phyloP scores from a whole-genome alignment of 2,797 vertebrate genomes.

The Diplodus puntazzo region DNA sequence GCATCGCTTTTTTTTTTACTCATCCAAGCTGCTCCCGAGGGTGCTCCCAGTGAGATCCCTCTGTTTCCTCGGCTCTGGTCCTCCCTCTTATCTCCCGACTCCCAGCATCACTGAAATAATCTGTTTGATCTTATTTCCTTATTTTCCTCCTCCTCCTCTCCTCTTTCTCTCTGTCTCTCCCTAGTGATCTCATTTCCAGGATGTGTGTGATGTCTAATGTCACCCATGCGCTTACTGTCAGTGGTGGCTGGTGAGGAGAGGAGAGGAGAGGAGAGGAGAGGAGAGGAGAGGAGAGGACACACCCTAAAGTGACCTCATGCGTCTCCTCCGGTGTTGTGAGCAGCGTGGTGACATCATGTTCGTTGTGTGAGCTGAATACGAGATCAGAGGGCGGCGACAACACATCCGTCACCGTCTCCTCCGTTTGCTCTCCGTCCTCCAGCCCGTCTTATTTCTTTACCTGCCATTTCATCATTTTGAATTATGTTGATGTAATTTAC shows the following conservation, averaged over 20 bases:
- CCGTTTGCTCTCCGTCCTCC: not conserved
- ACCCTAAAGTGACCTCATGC: constrained; percentile 66
- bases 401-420: not conserved
- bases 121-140: constrained; percentile 56
- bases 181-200: constrained; percentile 77
- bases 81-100: constrained; percentile 56
- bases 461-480: not conserved
- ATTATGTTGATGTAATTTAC: not conserved
- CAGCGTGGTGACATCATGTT: constrained; percentile 66
- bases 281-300: constrained; percentile 57
- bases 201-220: constrained; percentile 61
- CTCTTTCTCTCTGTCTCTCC: constrained; percentile 6
- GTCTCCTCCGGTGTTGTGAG: constrained; percentile 26
- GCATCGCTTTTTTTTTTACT: not conserved
- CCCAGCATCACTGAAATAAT: constrained; percentile 54
- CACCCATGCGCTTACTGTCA: constrained; percentile 61
- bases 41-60: constrained; percentile 32
- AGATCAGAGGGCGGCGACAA: constrained; percentile 56
- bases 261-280: not conserved
- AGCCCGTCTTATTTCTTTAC: too few relatives aligned
- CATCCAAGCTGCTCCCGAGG: constrained; percentile 33
- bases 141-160: not conserved
- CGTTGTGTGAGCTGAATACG: constrained; percentile 61
- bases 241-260: constrained; percentile 1
- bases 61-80: constrained; percentile 15